Evolutionary conservation across 2,113 vertebrate species (phyloP).

Genomic region (Arvicanthis niloticus): DNA sequence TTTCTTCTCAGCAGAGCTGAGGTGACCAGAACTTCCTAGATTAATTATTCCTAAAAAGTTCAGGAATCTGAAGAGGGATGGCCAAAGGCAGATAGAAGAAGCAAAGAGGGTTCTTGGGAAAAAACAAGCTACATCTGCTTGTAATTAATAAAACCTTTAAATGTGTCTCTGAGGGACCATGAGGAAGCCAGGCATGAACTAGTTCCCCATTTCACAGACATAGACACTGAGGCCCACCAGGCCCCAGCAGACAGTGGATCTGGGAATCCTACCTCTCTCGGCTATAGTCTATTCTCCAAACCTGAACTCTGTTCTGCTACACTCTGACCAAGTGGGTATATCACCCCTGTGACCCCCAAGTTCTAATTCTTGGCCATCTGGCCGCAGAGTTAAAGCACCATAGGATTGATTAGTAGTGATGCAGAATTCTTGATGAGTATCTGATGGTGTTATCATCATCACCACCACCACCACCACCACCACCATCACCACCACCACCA

Average conservation of each 20-base stretch:
- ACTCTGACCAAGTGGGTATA: background rate
- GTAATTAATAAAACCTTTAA: constrained; percentile 2
- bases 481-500: background rate
- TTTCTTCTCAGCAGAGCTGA: constrained; percentile 49
- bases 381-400: background rate
- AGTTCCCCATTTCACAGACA: background rate
- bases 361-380: background rate
- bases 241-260: background rate
- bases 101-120: background rate
- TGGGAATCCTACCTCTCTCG: background rate
- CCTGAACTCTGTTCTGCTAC: background rate
- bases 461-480: too few species aligned
- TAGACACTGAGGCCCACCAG: background rate
- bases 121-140: constrained; percentile 40
- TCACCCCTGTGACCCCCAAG: background rate
- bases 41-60: constrained; percentile 61
- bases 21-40: constrained; percentile 52
- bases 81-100: constrained; percentile 36
- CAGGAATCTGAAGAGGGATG: constrained; percentile 12
- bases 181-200: background rate
- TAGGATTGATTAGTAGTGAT: too few species aligned
- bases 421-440: background rate
- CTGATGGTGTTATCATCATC: background rate
- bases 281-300: background rate
- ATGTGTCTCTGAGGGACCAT: background rate